phyloP scores from a whole-genome alignment of 1,140 invertebrate genomes.

The Aricia agestis region DNA sequence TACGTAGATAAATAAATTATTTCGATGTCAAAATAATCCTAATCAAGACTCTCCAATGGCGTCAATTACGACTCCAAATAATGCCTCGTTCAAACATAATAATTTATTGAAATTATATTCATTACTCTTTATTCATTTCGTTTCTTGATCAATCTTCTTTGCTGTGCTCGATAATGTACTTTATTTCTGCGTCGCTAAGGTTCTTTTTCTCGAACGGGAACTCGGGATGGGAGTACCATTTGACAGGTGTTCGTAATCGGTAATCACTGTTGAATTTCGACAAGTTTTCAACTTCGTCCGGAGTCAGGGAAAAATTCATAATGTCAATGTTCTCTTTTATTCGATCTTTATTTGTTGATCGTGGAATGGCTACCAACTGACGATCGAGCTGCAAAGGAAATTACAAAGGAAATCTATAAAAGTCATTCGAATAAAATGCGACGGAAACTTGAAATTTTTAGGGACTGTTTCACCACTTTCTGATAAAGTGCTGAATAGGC shows the following conservation, averaged over 20 bases:
- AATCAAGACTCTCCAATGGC: not conserved
- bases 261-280: conserved; percentile 53
- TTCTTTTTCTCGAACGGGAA: conserved; percentile 57
- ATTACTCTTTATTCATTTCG: conserved; percentile 10
- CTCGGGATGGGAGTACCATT: conserved; percentile 53
- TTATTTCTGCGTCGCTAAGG: conserved; percentile 40
- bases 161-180: conserved; percentile 48
- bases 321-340: conserved; percentile 54
- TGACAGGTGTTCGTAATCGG: conserved; percentile 46
- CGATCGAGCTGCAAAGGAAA: conserved; percentile 43
- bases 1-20: no score
- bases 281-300: conserved; percentile 44
- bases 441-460: no score
- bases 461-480: no score
- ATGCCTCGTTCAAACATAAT: not conserved
- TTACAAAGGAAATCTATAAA: not conserved
- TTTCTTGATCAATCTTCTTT: conserved; percentile 41
- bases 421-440: not conserved
- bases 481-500: no score
- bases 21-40: no score
- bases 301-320: conserved; percentile 46
- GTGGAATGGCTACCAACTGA: conserved; percentile 46
- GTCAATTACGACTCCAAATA: not conserved
- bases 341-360: conserved; percentile 49
- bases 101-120: not conserved